Conservation (phyloP, 2,888 invertebrate species). For the Rugalucina vietnamica region DNA sequence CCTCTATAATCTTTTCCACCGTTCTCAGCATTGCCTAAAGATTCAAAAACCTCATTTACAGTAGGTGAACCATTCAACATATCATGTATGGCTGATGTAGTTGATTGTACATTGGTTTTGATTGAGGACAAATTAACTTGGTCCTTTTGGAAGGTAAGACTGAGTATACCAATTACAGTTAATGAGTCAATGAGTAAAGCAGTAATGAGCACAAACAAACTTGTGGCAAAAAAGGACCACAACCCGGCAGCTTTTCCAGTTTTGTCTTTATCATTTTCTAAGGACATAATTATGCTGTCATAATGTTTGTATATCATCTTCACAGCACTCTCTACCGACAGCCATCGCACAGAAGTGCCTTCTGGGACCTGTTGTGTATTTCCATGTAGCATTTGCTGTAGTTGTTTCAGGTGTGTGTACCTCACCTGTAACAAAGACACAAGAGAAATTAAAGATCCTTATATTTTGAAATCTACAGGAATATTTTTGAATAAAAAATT, state of each 20-base stretch:
- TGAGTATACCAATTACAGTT: conserved; percentile 26
- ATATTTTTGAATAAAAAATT: too few species aligned
- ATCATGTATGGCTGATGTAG: not conserved
- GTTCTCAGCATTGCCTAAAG: conserved; percentile 11
- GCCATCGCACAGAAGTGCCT: not conserved
- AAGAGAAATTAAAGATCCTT: too few species aligned
- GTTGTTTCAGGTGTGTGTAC: not conserved
- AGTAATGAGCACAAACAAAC: conserved; percentile 16
- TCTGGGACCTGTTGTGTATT: conserved; percentile 3
- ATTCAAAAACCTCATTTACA: conserved; percentile 9
- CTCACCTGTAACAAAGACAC: too few species aligned
- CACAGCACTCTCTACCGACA: conserved; percentile 29
- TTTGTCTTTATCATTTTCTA: conserved; percentile 28
- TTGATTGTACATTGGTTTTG: conserved; percentile 8
- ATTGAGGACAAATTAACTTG: conserved; percentile 6
- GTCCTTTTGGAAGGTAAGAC: conserved; percentile 31
- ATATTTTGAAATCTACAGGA: too few species aligned
- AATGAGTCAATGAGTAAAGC: conserved; percentile 22
- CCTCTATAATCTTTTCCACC: conserved; percentile 10
- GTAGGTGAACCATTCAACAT: conserved; percentile 29
- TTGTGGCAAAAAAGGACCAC: conserved; percentile 13
- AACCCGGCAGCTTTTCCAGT: conserved; percentile 19
- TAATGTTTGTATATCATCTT: conserved; percentile 26
- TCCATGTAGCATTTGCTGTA: not conserved
- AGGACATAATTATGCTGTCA: conserved; percentile 17